phyloP scores from a whole-genome alignment of 2,113 vertebrate genomes.

The Scortum barcoo region DNA sequence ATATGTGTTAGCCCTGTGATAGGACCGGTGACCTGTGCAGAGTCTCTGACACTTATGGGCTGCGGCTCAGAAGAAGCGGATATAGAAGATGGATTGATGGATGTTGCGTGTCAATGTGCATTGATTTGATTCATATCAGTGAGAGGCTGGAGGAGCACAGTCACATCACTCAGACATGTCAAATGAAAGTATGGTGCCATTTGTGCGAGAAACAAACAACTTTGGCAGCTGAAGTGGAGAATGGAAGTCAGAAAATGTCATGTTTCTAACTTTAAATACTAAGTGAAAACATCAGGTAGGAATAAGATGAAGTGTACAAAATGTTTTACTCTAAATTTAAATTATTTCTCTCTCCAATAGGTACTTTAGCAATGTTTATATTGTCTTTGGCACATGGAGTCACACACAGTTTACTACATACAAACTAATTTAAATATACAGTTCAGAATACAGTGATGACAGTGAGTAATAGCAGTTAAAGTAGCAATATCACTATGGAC shows the following conservation, averaged over 20 bases:
- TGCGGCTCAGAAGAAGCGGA: not conserved
- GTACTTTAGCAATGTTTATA: slow-evolving; percentile 9
- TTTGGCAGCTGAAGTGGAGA: not conserved
- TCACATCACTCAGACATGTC: slow-evolving; percentile 34
- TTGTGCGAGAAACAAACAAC: not conserved
- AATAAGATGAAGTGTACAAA: too few relatives aligned
- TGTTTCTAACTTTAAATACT: not conserved
- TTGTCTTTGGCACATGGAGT: not conserved
- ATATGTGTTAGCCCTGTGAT: slow-evolving; percentile 22
- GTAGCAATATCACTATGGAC: not conserved
- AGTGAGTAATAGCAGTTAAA: not conserved
- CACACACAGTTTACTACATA: not conserved
- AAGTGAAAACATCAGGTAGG: not conserved
- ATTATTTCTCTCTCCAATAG: not conserved
- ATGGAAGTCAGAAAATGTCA: not conserved
- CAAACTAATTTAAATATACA: not conserved
- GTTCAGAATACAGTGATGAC: not conserved
- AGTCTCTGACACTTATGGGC: not conserved
- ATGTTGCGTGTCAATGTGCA: slow-evolving; percentile 38
- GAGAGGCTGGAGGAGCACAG: not conserved
- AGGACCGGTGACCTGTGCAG: slow-evolving; percentile 17
- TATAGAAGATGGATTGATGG: slow-evolving; percentile 24
- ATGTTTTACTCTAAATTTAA: too few relatives aligned
- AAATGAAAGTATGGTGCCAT: slow-evolving; percentile 8
- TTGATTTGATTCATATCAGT: slow-evolving; percentile 45